Base-by-base conservation (phyloP, 2,888 invertebrate species). In the Gortyna flavago region DNA sequence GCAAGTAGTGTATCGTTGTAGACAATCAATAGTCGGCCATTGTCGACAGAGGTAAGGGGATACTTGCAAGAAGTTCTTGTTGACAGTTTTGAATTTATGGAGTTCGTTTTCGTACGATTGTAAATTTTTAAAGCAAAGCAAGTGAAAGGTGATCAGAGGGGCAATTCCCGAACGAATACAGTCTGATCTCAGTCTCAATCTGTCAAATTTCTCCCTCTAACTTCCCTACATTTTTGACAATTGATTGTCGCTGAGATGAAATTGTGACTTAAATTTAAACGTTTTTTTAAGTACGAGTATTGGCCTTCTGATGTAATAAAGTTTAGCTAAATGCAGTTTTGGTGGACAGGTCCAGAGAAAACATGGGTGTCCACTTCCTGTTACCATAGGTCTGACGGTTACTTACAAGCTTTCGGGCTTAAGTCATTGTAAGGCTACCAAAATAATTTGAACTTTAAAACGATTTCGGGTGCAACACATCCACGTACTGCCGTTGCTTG, bases 21-120 rank as follows among this genome's bases (percentile, higher is more conserved):
- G 70, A 64, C 72, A 82, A 84, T 86, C 84, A 69, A 87, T 87
- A 72, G 44, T 64, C 6, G 21, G 51, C 6, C 18, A 67, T 35
- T 84, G 69, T 72, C 54, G 62, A 70, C 41, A 68, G 13, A 66
- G n/a, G 48, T 78, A 65, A 59, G 41, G 41, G 21, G 44, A 44
- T 51, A 62, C 32, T 41, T 41, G 65, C 48, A 62, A 44, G 61
- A 44, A 0, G 38, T 51, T 57, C n/a, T 44, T 4, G 18, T 69
- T 57, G 44, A 61, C 3, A 66, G 16, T 62, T 59, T 44, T 38
- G 32, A 79, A 59, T 64, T 57, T 64, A 68, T 1, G 7, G 21
- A 57, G 9, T 32, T 38, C 0, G 21, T 48, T 61, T 59, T 25
- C 1, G 4, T n/a, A 13, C 11, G 13, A 66, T 16, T 41, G 29